phyloP scores from a whole-genome alignment of 2,888 invertebrate species.

The Cristatella mucedo region DNA sequence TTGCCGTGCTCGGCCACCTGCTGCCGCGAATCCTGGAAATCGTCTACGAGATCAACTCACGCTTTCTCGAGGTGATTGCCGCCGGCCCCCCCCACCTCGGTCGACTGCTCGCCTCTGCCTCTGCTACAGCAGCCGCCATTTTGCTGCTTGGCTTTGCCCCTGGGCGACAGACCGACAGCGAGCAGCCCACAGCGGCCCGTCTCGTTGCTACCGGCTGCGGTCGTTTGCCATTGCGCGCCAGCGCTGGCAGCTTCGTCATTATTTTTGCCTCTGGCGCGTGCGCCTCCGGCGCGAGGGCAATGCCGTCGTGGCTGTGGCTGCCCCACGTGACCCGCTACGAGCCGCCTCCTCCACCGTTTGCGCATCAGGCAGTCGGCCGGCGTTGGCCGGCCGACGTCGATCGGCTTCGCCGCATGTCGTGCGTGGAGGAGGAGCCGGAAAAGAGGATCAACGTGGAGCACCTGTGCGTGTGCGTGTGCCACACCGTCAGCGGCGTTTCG shows the following conservation, averaged over 20 bases:
- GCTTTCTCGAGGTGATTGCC: background rate
- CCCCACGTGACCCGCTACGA: background rate
- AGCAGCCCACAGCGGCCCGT: too few species aligned
- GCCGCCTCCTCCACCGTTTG: background rate
- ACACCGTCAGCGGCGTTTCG: conserved; percentile 94
- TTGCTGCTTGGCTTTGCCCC: too few species aligned
- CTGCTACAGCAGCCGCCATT: too few species aligned
- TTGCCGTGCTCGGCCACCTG: conserved; percentile 9
- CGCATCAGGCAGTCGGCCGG: conserved; percentile 41
- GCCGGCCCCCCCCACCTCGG: too few species aligned
- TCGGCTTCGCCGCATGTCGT: conserved; percentile 56
- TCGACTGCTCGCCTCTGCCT: too few species aligned
- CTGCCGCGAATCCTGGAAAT: conserved; percentile 9
- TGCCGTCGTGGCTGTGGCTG: background rate
- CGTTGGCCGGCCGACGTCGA: conserved; percentile 64
- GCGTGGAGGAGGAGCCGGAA: conserved; percentile 84
- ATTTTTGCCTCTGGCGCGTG: too few species aligned
- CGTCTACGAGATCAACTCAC: conserved; percentile 6
- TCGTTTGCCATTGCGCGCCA: too few species aligned
- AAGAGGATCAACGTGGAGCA: conserved; percentile 97
- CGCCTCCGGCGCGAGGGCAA: too few species aligned
- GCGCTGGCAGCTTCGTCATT: too few species aligned
- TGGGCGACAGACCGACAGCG: too few species aligned
- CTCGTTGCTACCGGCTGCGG: too few species aligned
- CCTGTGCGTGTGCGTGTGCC: conserved; percentile 82